These are phyloP conservation scores for Panulirus ornatus DNA, from an alignment of 1,140 invertebrate genomes.

Conservation along the genomic window DNA sequence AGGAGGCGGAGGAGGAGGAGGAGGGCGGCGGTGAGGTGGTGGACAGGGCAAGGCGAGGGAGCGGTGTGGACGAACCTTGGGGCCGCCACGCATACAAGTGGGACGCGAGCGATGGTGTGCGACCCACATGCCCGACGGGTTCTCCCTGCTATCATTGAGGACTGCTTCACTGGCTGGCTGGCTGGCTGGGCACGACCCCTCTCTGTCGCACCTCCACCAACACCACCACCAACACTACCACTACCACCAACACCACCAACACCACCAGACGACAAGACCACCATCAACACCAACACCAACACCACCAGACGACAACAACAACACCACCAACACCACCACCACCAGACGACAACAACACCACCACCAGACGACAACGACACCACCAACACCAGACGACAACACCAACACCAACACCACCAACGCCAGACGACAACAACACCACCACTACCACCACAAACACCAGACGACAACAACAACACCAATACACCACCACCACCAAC, in stretches of 20 bases:
- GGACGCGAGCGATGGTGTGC: slow-evolving; percentile 49
- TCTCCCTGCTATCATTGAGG: slow-evolving; percentile 61
- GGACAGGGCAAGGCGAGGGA: background rate
- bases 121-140: slow-evolving; percentile 26
- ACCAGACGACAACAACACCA: too few species aligned
- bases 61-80: background rate
- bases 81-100: slow-evolving; percentile 32
- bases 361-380: too few species aligned
- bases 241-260: background rate
- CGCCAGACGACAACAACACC: background rate
- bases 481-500: background rate
- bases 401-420: background rate
- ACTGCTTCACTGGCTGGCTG: slow-evolving; percentile 25
- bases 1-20: too few species aligned
- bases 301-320: too few species aligned
- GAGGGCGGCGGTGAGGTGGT: too few species aligned
- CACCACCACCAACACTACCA: background rate
- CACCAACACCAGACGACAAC: too few species aligned
- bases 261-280: background rate
- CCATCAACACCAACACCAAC: background rate
- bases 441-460: background rate
- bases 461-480: too few species aligned
- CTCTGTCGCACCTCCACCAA: slow-evolving; percentile 29
- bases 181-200: slow-evolving; percentile 21
- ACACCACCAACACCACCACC: too few species aligned